phyloP scores from a whole-genome alignment of 2,113 vertebrate genomes.

The Rhinolophus ferrumequinum region DNA sequence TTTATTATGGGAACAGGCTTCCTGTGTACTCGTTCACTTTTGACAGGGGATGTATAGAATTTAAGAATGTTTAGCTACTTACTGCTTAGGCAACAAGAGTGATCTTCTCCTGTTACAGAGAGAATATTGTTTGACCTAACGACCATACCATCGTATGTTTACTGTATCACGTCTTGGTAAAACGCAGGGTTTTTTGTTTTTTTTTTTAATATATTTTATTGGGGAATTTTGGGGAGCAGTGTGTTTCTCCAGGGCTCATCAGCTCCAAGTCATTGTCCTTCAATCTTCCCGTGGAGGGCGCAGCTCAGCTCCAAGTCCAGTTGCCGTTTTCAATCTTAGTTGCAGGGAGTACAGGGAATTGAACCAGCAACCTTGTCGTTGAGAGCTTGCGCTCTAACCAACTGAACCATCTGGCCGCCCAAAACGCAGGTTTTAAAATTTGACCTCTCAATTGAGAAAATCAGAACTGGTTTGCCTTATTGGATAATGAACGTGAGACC shows the following conservation, averaged over 20 bases:
- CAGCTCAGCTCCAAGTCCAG: too few relatives aligned
- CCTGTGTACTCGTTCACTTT: conserved; percentile 6
- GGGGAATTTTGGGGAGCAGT: too few relatives aligned
- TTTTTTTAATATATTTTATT: too few relatives aligned
- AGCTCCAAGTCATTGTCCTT: too few relatives aligned
- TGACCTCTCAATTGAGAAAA: background rate
- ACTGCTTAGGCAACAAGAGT: background rate
- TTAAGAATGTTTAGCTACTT: conserved; percentile 37
- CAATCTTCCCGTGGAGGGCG: too few relatives aligned
- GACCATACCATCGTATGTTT: background rate
- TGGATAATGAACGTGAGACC: background rate
- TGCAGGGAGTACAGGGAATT: too few relatives aligned
- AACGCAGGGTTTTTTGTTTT: background rate
- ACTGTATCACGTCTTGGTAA: background rate
- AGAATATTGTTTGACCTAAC: background rate
- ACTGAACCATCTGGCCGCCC: too few relatives aligned
- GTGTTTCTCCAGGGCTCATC: too few relatives aligned
- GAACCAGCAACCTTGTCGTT: too few relatives aligned
- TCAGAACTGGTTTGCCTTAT: background rate
- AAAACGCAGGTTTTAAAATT: background rate
- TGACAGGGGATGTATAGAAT: conserved; percentile 31
- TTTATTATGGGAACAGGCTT: conserved; percentile 5
- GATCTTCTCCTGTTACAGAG: background rate
- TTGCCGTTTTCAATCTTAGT: too few relatives aligned
- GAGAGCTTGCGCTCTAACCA: too few relatives aligned